Evolutionary conservation across 2,888 invertebrate genomes (phyloP).

Genomic region (Netelia inedita): DNA sequence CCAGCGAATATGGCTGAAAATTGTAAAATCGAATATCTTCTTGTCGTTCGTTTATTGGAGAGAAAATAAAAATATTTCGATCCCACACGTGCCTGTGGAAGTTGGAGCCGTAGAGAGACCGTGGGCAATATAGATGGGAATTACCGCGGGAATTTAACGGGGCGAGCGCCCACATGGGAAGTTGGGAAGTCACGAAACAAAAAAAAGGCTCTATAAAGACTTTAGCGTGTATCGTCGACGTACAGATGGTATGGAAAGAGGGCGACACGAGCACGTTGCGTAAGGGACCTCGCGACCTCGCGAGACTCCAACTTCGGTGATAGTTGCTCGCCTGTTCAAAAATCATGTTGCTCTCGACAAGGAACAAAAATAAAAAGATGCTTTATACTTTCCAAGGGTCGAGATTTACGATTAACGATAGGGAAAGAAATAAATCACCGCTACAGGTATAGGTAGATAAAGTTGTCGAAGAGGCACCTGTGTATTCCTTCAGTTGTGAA

Average conservation of each 20-base stretch:
- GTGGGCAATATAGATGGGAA: background rate
- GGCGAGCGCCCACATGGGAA: slow-evolving; percentile 54
- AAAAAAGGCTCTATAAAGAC: slow-evolving; percentile 36
- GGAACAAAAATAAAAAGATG: background rate
- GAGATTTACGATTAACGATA: no score
- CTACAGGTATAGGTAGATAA: no score
- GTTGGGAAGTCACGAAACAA: slow-evolving; percentile 18
- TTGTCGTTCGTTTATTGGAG: no score
- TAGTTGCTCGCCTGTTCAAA: slow-evolving; percentile 50
- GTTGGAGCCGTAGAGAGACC: background rate
- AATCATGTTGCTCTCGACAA: background rate
- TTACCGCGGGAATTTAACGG: slow-evolving; percentile 46
- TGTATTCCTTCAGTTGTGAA: no score
- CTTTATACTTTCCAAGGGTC: background rate
- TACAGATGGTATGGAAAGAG: slow-evolving; percentile 38
- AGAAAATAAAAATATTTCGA: background rate
- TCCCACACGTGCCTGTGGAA: background rate
- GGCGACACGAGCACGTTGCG: slow-evolving; percentile 42
- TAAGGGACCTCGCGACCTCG: slow-evolving; percentile 29
- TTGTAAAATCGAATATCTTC: no score
- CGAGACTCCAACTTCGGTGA: slow-evolving; percentile 38
- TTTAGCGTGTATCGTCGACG: slow-evolving; percentile 35
- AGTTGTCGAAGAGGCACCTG: no score
- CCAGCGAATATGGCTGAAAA: no score
- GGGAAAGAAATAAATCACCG: no score